phyloP scores from a whole-genome alignment of 2,113 vertebrate species.

The Suricata suricatta region DNA sequence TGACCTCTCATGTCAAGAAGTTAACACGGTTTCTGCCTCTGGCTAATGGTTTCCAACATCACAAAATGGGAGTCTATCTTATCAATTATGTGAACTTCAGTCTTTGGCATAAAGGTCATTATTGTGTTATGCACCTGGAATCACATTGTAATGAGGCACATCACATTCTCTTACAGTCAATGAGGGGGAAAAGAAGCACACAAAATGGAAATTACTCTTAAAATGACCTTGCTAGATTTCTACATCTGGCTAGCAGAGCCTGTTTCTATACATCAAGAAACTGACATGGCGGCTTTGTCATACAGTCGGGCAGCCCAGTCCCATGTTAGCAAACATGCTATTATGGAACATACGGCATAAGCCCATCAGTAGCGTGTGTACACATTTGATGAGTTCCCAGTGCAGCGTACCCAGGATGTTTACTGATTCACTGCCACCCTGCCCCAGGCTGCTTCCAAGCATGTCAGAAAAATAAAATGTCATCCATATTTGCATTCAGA shows the following conservation, averaged over 20 bases:
- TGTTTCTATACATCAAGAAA: slow-evolving; percentile 52
- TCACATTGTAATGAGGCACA: slow-evolving; percentile 82
- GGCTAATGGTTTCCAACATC: slow-evolving; percentile 73
- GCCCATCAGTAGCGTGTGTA: slow-evolving; percentile 49
- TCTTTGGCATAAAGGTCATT: slow-evolving; percentile 83
- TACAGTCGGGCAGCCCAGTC: slow-evolving; percentile 31
- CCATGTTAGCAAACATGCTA: slow-evolving; percentile 74
- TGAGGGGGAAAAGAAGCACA: slow-evolving; percentile 79
- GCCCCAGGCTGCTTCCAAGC: slow-evolving; percentile 75
- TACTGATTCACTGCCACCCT: slow-evolving; percentile 76
- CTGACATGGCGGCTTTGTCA: slow-evolving; percentile 58
- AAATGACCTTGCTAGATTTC: slow-evolving; percentile 71
- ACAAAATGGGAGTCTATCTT: slow-evolving; percentile 73
- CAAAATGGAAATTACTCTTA: slow-evolving; percentile 81
- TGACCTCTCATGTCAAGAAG: slow-evolving; percentile 49
- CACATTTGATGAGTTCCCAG: slow-evolving; percentile 74
- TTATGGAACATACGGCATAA: slow-evolving; percentile 64
- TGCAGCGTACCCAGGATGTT: slow-evolving; percentile 67
- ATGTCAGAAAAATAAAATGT: slow-evolving; percentile 77
- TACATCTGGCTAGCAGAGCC: slow-evolving; percentile 66
- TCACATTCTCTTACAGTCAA: slow-evolving; percentile 82
- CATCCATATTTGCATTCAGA: slow-evolving; percentile 79
- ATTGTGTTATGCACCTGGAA: slow-evolving; percentile 82
- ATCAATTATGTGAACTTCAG: slow-evolving; percentile 83
- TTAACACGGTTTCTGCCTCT: slow-evolving; percentile 70